Conservation (phyloP, 2,113 vertebrate genomes). For the Delphinapterus leucas region DNA sequence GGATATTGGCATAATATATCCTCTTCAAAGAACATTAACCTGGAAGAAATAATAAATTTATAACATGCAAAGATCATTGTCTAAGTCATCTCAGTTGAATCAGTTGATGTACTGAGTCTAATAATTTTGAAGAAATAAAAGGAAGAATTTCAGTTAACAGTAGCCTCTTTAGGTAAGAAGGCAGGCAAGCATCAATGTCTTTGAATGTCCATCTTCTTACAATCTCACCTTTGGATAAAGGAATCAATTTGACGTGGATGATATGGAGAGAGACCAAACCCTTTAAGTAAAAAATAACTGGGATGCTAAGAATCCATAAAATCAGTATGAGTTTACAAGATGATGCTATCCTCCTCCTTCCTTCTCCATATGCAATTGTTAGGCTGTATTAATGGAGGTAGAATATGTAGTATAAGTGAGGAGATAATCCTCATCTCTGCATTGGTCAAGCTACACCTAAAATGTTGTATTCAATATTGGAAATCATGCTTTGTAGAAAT, state of each 20-base stretch:
- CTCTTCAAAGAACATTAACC: neutral
- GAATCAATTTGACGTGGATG: neutral
- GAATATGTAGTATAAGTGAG: neutral
- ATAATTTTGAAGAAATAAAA: neutral
- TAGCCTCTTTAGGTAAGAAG: neutral
- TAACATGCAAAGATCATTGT: neutral
- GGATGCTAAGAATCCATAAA: neutral
- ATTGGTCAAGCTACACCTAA: neutral
- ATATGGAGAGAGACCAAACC: neutral
- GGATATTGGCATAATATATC: neutral
- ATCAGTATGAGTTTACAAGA: neutral
- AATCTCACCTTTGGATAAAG: neutral
- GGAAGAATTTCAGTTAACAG: neutral
- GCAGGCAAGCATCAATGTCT: neutral
- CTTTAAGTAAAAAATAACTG: neutral
- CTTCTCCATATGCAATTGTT: neutral
- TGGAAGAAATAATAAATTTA: neutral
- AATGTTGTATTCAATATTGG: neutral
- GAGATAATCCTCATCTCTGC: neutral
- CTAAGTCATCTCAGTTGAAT: neutral
- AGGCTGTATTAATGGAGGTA: neutral
- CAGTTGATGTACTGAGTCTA: neutral
- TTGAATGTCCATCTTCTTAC: neutral
- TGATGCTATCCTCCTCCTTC: neutral
- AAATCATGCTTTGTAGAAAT: neutral